Conservation (phyloP, 2,113 vertebrate species). For the Anoplopoma fimbria region DNA sequence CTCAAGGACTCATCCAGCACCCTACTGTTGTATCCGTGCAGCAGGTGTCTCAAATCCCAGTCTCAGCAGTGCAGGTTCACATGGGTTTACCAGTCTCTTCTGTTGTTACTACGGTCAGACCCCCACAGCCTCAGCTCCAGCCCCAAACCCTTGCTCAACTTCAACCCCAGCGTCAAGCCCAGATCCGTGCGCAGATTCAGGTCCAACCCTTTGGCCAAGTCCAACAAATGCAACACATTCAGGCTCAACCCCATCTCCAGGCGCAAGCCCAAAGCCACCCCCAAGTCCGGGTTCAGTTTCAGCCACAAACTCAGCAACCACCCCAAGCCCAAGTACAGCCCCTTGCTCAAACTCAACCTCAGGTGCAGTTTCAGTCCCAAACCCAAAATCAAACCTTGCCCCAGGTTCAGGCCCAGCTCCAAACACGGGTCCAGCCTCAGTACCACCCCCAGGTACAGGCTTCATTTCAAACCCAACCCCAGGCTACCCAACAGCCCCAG, state of each 20-base stretch:
- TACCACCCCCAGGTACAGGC: slow-evolving; percentile 70
- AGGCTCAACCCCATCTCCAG: slow-evolving; percentile 32
- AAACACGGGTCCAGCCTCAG: slow-evolving; percentile 70
- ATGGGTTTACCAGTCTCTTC: slow-evolving; percentile 70
- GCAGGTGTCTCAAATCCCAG: slow-evolving; percentile 72
- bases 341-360: slow-evolving; percentile 71
- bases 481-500: slow-evolving; percentile 76
- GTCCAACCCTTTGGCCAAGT: slow-evolving; percentile 69
- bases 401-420: slow-evolving; percentile 55
- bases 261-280: slow-evolving; percentile 68
- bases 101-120: slow-evolving; percentile 64
- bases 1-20: slow-evolving; percentile 67
- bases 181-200: slow-evolving; percentile 69
- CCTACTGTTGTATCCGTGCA: slow-evolving; percentile 56
- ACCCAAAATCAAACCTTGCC: slow-evolving; percentile 44
- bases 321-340: slow-evolving; percentile 55
- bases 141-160: slow-evolving; percentile 47
- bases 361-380: slow-evolving; percentile 68
- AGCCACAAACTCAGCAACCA: slow-evolving; percentile 64
- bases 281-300: slow-evolving; percentile 81
- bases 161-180: slow-evolving; percentile 58
- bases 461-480: slow-evolving; percentile 63
- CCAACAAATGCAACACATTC: slow-evolving; percentile 71
- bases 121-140: slow-evolving; percentile 64
- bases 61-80: slow-evolving; percentile 79